Evolutionary conservation across 1,140 invertebrate genomes (phyloP), one percentile per base, ranked within the genome.

Genomic region (Sycophila sp.): DNA sequence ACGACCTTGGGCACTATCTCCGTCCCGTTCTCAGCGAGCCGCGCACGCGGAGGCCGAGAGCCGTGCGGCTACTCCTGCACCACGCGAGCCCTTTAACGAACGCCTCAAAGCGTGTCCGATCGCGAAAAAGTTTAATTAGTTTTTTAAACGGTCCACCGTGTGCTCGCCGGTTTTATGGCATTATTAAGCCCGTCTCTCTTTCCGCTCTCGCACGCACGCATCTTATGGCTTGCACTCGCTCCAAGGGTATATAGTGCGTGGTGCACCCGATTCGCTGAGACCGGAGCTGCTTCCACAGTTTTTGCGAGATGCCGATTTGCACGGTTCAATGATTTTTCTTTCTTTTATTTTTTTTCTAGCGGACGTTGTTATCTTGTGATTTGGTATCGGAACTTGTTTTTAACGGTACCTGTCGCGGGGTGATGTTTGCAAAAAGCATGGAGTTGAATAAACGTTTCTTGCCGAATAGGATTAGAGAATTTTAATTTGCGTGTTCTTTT

Each of bases 41-140:
- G 2, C 17, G 28, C 28, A 55, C 15, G 40, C 10, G 40, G 40
- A 55, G 26, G 19, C 22, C n/a, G 53, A 34, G 13, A 7, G n/a
- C 26, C 22, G 40, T 10, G 24, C 47, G 19, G 49, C n/a, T n/a
- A n/a, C n/a, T n/a, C n/a, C n/a, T n/a, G n/a, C 32, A 55, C 47
- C 47, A 24, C 19, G 24, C 34, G 24, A 17, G 32, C 38, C 45
- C 17, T 49, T 69, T 70, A 70, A 64, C 69, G 36, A 70, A 64
- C 28, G 34, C 17, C 55, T 70, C 47, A 64, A 70, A 55, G 38
- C 69, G 49, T 58, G 53, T 38, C 53, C 32, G 55, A 71, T 65
- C 17, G 62, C 62, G 36, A 64, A 71, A 60, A 66, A 71, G 69
- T 71, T 66, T 65, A 66, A 71, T 71, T 66, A 60, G 62, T 66